A percentile compares a stretch with the other conserved stretches of the same genome.
phyloP scores from a whole-genome alignment of 1,140 invertebrate genomes.

The Meloidogyne hapla region DNA sequence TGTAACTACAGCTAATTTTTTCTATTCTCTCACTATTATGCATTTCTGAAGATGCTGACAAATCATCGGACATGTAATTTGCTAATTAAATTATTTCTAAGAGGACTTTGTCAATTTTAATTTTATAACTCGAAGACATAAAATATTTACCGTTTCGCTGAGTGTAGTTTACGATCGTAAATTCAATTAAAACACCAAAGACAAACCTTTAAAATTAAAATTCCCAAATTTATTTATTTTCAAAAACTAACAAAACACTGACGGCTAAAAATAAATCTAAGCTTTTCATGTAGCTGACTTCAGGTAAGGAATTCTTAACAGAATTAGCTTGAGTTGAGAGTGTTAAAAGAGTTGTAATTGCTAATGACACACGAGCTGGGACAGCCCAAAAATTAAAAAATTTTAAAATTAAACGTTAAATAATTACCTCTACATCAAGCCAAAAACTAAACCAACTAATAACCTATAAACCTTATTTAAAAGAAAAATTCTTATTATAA shows the following conservation, averaged over 20 bases:
- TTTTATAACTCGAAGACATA: no score
- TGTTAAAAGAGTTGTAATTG: conserved; percentile 74
- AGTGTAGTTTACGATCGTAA: conserved; percentile 48
- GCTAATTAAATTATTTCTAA: background rate
- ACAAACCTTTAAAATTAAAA: conserved; percentile 34
- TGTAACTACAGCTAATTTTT: background rate
- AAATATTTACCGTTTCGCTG: conserved; percentile 42
- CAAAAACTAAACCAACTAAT: conserved; percentile 77
- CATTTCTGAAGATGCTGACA: background rate
- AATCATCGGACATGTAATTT: background rate
- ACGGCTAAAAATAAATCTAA: conserved; percentile 43
- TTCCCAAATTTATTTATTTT: background rate
- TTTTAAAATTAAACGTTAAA: background rate
- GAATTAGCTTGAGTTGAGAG: conserved; percentile 58
- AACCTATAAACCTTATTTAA: no score
- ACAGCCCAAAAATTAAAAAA: conserved; percentile 65
- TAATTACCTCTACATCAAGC: conserved; percentile 71
- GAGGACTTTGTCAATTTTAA: no score
- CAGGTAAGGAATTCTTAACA: conserved; percentile 41
- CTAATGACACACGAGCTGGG: conserved; percentile 77
- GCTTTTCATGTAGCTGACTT: conserved; percentile 59
- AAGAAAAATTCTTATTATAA: no score
- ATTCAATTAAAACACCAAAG: conserved; percentile 50
- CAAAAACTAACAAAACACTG: conserved; percentile 33
- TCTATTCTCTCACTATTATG: no score